A percentile compares a stretch with the other conserved stretches of the same genome.
Evolutionary conservation across 2,113 vertebrate genomes (phyloP).

Genomic region (Phasianus colchicus): DNA sequence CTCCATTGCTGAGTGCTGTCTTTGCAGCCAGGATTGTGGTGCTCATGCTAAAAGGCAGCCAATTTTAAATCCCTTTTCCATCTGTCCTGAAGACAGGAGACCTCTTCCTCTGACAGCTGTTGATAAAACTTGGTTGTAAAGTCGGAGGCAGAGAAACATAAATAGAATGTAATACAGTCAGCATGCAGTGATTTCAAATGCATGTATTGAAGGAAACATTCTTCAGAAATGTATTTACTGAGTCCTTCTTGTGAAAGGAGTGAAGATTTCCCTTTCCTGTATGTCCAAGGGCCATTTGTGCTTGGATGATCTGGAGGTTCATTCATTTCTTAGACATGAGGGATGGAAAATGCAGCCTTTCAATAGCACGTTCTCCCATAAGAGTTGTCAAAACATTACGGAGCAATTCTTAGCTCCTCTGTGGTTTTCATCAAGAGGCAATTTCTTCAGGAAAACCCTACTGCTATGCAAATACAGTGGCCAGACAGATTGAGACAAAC

Average conservation of each 20-base stretch:
- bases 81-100: background rate
- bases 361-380: background rate
- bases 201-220: background rate
- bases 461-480: background rate
- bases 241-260: background rate
- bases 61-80: slow-evolving; percentile 4
- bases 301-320: background rate
- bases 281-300: background rate
- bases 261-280: background rate
- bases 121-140: background rate
- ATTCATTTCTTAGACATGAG: background rate
- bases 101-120: background rate
- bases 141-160: background rate
- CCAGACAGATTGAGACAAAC: background rate
- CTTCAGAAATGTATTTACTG: background rate
- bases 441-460: background rate
- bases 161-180: background rate
- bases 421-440: rapidly evolving
- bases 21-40: background rate
- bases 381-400: background rate
- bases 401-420: background rate
- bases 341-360: background rate
- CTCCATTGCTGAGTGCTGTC: background rate
- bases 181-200: background rate
- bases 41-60: background rate